Evolutionary conservation across 2,797 vertebrate genomes (phyloP), one percentile per base, ranked within the genome.

Genomic region (Lagocephalus sceleratus): DNA sequence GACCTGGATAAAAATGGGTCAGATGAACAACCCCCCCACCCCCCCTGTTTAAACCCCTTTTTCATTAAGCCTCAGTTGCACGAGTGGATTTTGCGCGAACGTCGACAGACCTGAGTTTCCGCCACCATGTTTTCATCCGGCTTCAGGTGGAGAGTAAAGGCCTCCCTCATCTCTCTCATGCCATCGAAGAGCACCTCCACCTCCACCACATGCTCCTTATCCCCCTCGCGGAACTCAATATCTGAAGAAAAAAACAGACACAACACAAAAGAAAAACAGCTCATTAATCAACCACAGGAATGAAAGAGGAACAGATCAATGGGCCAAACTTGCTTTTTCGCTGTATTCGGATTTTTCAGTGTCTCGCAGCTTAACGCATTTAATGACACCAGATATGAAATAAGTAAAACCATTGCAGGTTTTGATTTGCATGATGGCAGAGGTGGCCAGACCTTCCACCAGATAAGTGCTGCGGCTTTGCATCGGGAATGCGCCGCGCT

Each of bases 121-220:
- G 95, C 95, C 15, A 96, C 82, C 96, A 96, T 95, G 75, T 97
- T 94, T 74, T 97, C 94, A 65, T 98, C 96, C 0, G 95, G 93
- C 59, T 91, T 95, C 59, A 97, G 88, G 57, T 98, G 96, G 60
- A 98, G 88, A 5, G 95, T 96, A 76, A 98, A 98, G 44, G 94
- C 92, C 75, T 98, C 96, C 64, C 94, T 92, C 95, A 96, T 95
- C 72, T 98, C 96, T 78, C 92, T 85, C 50, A 92, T 42, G 3
- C 90, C 92, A 46, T 98, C 95, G 26, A 90, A 95, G 14, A 97
- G 76, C 25, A 98, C 79, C 87, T 96, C 94, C 67, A 98, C 89
- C 80, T 94, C 92, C 81, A 98, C 92, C 44, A 87, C 41, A 12
- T 96, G 94, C 53, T 92, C 87, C 14, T 73, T 93, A 56, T 97